phyloP scores from a whole-genome alignment of 2,113 vertebrate genomes.

The Crotalus horridus region DNA sequence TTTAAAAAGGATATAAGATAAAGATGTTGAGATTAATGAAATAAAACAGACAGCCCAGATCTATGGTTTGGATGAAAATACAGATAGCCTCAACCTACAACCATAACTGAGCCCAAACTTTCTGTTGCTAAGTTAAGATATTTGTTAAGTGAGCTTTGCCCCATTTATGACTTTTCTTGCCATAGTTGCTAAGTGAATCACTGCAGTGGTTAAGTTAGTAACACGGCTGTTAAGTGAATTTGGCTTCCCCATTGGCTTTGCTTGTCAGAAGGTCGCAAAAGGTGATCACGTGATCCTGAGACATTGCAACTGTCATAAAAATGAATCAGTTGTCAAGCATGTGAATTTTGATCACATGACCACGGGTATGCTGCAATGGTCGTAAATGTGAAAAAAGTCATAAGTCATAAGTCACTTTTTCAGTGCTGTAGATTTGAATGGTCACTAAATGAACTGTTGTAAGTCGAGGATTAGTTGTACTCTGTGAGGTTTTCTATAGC shows the following conservation, averaged over 20 bases:
- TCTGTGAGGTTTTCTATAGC: not conserved
- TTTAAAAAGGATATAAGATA: not conserved
- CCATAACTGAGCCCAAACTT: not conserved
- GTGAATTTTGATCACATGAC: not conserved
- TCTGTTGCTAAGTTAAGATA: not conserved
- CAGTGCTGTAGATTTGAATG: not conserved
- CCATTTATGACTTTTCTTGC: not conserved
- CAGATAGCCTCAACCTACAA: not conserved
- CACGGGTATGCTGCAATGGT: no score
- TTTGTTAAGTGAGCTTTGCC: not conserved
- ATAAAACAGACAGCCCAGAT: not conserved
- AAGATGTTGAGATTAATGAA: not conserved
- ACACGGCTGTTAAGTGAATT: not conserved
- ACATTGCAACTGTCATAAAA: not conserved
- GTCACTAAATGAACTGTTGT: not conserved
- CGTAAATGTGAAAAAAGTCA: not conserved
- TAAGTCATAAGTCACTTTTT: not conserved
- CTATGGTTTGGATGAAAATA: not conserved
- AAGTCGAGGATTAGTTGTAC: not conserved
- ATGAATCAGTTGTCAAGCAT: not conserved
- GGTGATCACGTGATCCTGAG: not conserved
- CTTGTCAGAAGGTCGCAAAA: not conserved
- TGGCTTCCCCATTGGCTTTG: not conserved
- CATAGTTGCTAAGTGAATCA: not conserved
- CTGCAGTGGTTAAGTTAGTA: not conserved